These are phyloP conservation scores for Bos indicus DNA, from an alignment of 2,113 vertebrate species.

Conservation along the genomic window DNA sequence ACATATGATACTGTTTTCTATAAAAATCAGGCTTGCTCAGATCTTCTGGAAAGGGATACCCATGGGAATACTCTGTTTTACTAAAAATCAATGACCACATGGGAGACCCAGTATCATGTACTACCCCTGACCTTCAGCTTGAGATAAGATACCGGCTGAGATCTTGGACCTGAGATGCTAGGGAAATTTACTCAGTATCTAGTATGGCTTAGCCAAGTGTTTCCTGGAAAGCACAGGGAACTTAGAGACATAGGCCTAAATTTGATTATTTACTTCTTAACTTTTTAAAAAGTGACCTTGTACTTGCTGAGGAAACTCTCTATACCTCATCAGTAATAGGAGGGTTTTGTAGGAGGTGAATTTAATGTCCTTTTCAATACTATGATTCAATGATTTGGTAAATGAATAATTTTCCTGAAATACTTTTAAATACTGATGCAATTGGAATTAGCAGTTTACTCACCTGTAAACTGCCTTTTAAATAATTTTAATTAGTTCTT, in stretches of 20 bases:
- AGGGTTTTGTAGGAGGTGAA: background rate
- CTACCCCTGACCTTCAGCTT: background rate
- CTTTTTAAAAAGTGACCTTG: slow-evolving; percentile 24
- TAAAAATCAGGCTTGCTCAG: background rate
- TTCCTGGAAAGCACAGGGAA: background rate
- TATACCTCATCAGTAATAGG: background rate
- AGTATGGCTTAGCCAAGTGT: background rate
- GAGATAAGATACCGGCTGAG: background rate
- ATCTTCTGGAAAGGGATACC: background rate
- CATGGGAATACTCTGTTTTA: background rate
- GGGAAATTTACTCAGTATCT: background rate
- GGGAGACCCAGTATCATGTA: background rate
- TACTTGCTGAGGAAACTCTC: background rate
- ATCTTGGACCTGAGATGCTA: background rate
- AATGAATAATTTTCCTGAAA: slow-evolving; percentile 48
- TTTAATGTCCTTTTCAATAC: slow-evolving; percentile 6
- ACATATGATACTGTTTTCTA: background rate
- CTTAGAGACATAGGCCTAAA: background rate
- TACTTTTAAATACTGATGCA: slow-evolving; percentile 5
- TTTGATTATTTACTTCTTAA: background rate
- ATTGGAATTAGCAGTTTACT: slow-evolving; percentile 52
- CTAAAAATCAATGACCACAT: background rate
- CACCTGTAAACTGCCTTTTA: slow-evolving; percentile 55
- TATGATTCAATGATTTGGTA: slow-evolving; percentile 16
- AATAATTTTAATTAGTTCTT: slow-evolving; percentile 74